Evolutionary conservation across 2,888 invertebrate species (phyloP).

Genomic region (Sphinx pinastri): DNA sequence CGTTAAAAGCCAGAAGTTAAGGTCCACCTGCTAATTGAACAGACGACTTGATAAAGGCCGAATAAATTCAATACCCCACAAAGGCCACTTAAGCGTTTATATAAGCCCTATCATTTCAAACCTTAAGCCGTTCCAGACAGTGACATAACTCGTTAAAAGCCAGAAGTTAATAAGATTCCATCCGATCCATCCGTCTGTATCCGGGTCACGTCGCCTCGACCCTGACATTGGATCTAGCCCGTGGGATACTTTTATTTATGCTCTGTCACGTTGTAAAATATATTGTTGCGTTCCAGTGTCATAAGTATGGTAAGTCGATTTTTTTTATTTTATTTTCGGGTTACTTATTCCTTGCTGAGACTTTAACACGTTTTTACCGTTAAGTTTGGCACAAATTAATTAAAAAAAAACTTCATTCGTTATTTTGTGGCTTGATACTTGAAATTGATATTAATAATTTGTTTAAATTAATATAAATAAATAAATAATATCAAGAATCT

Average conservation of each 20-base stretch:
- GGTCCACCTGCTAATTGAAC: too few relatives aligned
- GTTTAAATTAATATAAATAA: too few relatives aligned
- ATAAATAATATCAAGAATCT: too few relatives aligned
- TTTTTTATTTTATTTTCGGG: not conserved
- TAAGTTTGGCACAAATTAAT: too few relatives aligned
- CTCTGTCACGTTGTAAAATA: constrained; percentile 37
- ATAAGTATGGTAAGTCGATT: not conserved
- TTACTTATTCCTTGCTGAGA: too few relatives aligned
- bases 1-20: constrained; percentile 4
- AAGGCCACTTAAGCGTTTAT: not conserved
- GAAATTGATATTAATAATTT: too few relatives aligned
- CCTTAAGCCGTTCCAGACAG: not conserved
- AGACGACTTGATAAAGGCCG: too few relatives aligned
- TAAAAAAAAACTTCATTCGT: too few relatives aligned
- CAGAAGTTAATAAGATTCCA: constrained; percentile 3
- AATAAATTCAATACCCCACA: too few relatives aligned
- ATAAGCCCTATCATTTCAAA: not conserved
- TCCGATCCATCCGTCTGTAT: constrained; percentile 3
- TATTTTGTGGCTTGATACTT: too few relatives aligned
- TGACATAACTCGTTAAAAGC: constrained; percentile 2
- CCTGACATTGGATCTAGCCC: constrained; percentile 27
- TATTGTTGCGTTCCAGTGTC: constrained; percentile 1
- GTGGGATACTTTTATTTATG: constrained; percentile 39
- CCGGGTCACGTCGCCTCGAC: constrained; percentile 23
- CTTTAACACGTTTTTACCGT: too few relatives aligned